phyloP scores from a whole-genome alignment of 2,113 vertebrate genomes.

The Phasianus colchicus region DNA sequence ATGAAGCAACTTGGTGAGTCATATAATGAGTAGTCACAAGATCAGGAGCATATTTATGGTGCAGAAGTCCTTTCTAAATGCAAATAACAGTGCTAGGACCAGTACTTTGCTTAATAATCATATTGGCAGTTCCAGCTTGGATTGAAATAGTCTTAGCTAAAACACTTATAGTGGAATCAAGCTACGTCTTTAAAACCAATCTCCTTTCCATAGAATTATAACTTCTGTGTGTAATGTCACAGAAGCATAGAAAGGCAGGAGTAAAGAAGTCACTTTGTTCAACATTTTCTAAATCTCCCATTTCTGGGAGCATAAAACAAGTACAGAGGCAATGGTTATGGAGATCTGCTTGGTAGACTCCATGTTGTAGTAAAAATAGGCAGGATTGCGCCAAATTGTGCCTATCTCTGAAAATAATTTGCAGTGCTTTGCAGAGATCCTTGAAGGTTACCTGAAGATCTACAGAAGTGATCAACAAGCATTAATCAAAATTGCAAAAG shows the following conservation, averaged over 20 bases:
- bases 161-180: background rate
- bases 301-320: background rate
- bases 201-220: background rate
- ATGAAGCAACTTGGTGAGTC: background rate
- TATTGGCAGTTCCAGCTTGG: background rate
- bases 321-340: background rate
- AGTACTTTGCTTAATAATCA: background rate
- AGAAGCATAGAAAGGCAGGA: background rate
- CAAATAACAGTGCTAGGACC: background rate
- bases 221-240: background rate
- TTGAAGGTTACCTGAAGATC: background rate
- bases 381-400: background rate
- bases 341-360: background rate
- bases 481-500: background rate
- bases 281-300: background rate
- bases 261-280: background rate
- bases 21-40: background rate
- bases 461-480: background rate
- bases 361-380: background rate
- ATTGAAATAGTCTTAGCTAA: background rate
- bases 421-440: background rate
- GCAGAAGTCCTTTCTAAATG: constrained; percentile 16
- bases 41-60: constrained; percentile 22
- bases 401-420: background rate
- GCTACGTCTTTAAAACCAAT: background rate